These are phyloP conservation scores for Lasioglossum villosulum DNA, from an alignment of 2,888 invertebrate genomes.

Conservation along the genomic window DNA sequence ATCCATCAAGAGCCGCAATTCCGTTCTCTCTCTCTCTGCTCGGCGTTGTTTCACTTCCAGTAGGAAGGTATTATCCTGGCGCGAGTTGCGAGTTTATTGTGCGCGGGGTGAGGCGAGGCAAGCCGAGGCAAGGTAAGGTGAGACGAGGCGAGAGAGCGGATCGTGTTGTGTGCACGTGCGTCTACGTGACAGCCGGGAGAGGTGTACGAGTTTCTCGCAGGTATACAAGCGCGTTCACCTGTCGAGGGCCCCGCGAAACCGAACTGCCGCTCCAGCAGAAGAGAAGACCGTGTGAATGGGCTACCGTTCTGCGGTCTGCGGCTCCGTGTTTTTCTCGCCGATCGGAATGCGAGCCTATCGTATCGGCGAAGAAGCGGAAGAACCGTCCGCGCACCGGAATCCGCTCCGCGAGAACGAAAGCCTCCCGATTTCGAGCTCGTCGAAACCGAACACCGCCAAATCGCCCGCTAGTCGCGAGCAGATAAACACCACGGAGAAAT, in stretches of 20 bases:
- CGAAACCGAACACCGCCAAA: constrained; percentile 73
- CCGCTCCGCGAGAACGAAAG: constrained; percentile 40
- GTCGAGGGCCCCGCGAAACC: constrained; percentile 45
- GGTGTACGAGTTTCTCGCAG: constrained; percentile 52
- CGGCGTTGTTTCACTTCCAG: constrained; percentile 69
- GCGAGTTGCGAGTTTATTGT: constrained; percentile 72
- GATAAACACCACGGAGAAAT: constrained; percentile 42
- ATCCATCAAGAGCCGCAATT: constrained; percentile 72
- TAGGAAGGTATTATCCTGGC: constrained; percentile 68
- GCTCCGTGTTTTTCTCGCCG: constrained; percentile 74
- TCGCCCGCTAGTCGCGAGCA: neutral
- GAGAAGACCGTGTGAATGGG: constrained; percentile 79
- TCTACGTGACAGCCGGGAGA: constrained; percentile 44
- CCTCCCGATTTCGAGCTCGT: constrained; percentile 44
- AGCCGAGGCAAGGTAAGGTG: constrained; percentile 20
- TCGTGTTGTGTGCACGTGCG: constrained; percentile 43
- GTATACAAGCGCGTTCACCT: constrained; percentile 57
- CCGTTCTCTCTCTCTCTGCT: constrained; percentile 46
- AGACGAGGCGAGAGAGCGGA: neutral
- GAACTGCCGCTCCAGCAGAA: constrained; percentile 34
- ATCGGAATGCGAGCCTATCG: constrained; percentile 74
- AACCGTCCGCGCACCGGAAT: constrained; percentile 22
- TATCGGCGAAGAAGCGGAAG: constrained; percentile 50
- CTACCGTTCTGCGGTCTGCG: constrained; percentile 80
- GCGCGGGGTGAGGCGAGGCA: constrained; percentile 40